Conservation (phyloP, 2,113 vertebrate genomes). For the Nestor notabilis region DNA sequence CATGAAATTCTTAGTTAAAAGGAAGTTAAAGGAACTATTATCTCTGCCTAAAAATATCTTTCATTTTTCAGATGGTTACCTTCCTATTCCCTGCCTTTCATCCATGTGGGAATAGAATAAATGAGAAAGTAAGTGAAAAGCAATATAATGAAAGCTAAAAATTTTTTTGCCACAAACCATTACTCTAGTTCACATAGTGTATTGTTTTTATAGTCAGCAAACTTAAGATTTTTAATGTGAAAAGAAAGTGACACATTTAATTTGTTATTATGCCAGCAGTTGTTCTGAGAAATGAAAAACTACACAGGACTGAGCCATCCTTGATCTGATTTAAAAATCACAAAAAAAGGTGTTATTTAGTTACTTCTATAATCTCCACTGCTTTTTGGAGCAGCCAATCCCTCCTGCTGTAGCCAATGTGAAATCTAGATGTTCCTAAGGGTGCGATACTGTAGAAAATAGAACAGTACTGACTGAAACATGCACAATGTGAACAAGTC, state of each 20-base stretch:
- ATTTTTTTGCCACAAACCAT: not conserved
- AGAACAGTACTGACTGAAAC: not conserved
- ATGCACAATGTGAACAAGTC: not conserved
- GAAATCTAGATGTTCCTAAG: not conserved
- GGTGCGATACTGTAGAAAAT: not conserved
- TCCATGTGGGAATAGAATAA: not conserved
- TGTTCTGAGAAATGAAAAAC: not conserved
- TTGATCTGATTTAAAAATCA: not conserved
- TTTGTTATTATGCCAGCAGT: not conserved
- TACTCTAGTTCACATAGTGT: not conserved
- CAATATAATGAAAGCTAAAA: not conserved
- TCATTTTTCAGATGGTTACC: not conserved
- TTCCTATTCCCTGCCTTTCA: not conserved
- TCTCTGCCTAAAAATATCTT: not conserved
- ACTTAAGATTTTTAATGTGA: not conserved
- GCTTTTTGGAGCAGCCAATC: not conserved
- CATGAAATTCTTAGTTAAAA: not conserved
- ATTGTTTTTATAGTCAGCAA: not conserved
- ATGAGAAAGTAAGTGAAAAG: constrained; percentile 38
- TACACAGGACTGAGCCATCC: not conserved
- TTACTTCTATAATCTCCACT: not conserved
- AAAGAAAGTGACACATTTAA: not conserved
- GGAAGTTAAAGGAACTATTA: not conserved
- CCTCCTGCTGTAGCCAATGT: not conserved
- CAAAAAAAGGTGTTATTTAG: not conserved